Base-by-base conservation (phyloP, 2,797 vertebrate genomes). In the Parotocinclus haroldoi region DNA sequence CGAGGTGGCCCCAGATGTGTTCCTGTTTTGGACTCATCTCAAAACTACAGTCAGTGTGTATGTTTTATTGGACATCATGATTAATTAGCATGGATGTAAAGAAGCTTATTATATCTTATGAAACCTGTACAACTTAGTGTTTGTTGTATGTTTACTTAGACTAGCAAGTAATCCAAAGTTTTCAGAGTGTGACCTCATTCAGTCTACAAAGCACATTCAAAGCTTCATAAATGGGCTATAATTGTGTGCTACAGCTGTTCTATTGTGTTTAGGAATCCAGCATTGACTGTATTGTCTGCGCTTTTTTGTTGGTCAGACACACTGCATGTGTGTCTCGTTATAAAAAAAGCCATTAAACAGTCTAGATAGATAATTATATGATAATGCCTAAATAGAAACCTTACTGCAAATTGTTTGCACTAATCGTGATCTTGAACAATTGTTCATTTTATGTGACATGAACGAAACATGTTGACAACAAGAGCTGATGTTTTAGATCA, bases 301-400 rank as follows among this genome's bases (percentile, higher is more conserved):
- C 63, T 72, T 59, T 58, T 66, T 80, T 83, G 78, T 61, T 66
- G 44, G 77, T 79, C 62, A 65, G 16, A 54, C 45, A 48, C 11
- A 49, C 53, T 64, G 50, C 60, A 55, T 56, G 42, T 10, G 53
- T 63, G 69, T 73, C 27, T 27, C n/a, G 27, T 16, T 63, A 70
- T 52, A 50, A 58, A 63, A 18, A 60, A 58, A 70, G 19, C 40
- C 45, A 17, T 59, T 76, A 62, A 66, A 69, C 56, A 10, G 10
- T 55, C 46, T 51, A 19, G 16, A 27, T 48, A 52, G 9, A 19
- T 2, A 27, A 27, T 2, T 27, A n/a, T 27, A 27, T 27, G 5
- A 27, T 27, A 27, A 27, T 13, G 36, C 42, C 8, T 45, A 54
- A 39, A 39, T 37, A 37, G 45, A 51, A 17, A 49, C 6, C 19